phyloP scores from a whole-genome alignment of 2,888 invertebrate genomes.

The Pachydiplax longipennis region DNA sequence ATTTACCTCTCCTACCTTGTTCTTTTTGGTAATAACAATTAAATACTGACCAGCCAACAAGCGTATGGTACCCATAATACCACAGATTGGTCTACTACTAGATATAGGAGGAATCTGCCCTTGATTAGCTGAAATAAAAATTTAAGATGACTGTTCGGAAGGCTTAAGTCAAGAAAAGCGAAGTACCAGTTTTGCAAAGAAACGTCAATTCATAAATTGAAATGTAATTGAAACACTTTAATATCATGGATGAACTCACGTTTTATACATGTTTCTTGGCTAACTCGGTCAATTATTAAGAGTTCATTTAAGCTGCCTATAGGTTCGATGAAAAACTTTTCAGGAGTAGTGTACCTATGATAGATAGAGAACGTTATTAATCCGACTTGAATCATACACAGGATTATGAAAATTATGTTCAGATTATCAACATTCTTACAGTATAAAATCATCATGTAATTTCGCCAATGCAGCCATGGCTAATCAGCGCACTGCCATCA shows the following conservation, averaged over 20 bases:
- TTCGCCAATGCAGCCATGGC: constrained; percentile 29
- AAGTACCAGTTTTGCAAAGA: constrained; percentile 28
- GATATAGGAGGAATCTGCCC: constrained; percentile 71
- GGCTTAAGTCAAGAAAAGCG: neutral
- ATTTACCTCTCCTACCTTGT: constrained; percentile 82
- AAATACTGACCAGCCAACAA: constrained; percentile 87
- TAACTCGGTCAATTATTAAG: constrained; percentile 84
- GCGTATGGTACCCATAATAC: constrained; percentile 85
- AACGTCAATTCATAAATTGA: neutral
- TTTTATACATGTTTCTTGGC: constrained; percentile 74
- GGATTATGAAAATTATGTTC: no score
- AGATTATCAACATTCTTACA: neutral
- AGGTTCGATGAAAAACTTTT: constrained; percentile 89
- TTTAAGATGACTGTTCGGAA: neutral
- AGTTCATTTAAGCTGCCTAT: constrained; percentile 75
- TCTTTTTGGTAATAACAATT: constrained; percentile 85
- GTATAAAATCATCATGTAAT: constrained; percentile 25
- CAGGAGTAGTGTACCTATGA: constrained; percentile 83
- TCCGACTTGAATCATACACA: neutral
- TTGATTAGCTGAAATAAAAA: constrained; percentile 60
- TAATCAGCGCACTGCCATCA: constrained; percentile 26
- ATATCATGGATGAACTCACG: constrained; percentile 60
- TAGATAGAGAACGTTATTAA: constrained; percentile 50
- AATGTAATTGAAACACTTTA: neutral
- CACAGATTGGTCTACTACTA: constrained; percentile 74